A percentile compares a stretch with the other conserved stretches of the same genome.
phyloP scores from a whole-genome alignment of 2,888 invertebrate species.

The Barypeithes pellucidus region DNA sequence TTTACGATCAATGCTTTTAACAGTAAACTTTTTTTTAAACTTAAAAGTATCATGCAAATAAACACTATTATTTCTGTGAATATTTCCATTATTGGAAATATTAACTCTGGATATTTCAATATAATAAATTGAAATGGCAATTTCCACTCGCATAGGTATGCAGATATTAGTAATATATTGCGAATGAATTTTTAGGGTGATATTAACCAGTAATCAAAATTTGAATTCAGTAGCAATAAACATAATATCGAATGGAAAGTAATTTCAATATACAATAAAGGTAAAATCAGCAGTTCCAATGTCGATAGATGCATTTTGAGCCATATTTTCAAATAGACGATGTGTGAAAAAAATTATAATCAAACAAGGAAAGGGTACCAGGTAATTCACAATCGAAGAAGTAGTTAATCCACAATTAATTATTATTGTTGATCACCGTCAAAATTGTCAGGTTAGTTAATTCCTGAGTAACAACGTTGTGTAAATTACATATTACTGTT shows the following conservation, averaged over 20 bases:
- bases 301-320: background rate
- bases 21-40: no score
- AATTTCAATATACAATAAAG: conserved; percentile 20
- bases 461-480: no score
- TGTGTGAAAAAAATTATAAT: no score
- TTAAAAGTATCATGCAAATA: no score
- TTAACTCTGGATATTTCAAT: conserved; percentile 11
- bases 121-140: conserved; percentile 14
- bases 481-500: no score
- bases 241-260: conserved; percentile 19
- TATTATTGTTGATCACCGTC: no score
- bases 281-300: conserved; percentile 11
- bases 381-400: no score
- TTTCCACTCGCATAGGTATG: conserved; percentile 13
- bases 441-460: no score
- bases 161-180: conserved; percentile 13
- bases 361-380: no score
- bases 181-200: conserved; percentile 19
- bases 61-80: background rate
- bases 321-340: no score
- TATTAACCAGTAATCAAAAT: conserved; percentile 23
- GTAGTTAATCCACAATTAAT: no score
- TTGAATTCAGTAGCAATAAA: conserved; percentile 17
- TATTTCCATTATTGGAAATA: background rate
- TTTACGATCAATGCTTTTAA: no score